These are phyloP conservation scores for Phrynocephalus vlangalii DNA, from an alignment of 2,797 vertebrate genomes.

Conservation along the genomic window DNA sequence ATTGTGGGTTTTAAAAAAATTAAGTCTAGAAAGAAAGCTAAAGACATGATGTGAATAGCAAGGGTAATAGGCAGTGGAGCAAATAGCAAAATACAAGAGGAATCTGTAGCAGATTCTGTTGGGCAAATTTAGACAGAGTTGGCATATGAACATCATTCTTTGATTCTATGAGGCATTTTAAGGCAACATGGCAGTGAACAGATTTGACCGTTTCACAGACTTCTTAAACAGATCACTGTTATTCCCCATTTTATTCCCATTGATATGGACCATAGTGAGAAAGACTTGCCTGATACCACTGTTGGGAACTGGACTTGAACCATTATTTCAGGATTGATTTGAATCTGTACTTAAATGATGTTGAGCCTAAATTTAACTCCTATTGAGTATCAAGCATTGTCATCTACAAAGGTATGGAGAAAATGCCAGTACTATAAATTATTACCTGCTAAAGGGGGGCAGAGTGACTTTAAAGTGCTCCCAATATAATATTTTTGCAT, in stretches of 20 bases:
- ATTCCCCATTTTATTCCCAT: too few species aligned
- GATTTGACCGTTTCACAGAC: neutral
- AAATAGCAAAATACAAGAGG: neutral
- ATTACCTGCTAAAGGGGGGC: neutral
- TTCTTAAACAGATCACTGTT: neutral
- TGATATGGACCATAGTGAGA: too few species aligned
- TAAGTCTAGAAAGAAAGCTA: neutral
- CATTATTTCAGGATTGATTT: neutral
- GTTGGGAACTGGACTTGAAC: neutral
- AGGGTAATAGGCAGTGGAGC: neutral
- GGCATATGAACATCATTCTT: neutral
- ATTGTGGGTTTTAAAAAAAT: neutral
- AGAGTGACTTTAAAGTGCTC: neutral
- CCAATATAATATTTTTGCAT: neutral
- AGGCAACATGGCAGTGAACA: neutral
- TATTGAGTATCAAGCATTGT: neutral
- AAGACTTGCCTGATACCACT: neutral
- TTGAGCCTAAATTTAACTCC: neutral
- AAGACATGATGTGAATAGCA: neutral
- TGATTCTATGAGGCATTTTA: neutral
- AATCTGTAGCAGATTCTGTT: neutral
- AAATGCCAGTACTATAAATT: neutral
- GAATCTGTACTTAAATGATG: neutral
- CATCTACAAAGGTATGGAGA: neutral
- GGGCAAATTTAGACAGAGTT: neutral